A percentile compares a stretch with the other conserved stretches of the same genome.
phyloP scores from a whole-genome alignment of 2,888 invertebrate species.

The Nomada goodeniana region DNA sequence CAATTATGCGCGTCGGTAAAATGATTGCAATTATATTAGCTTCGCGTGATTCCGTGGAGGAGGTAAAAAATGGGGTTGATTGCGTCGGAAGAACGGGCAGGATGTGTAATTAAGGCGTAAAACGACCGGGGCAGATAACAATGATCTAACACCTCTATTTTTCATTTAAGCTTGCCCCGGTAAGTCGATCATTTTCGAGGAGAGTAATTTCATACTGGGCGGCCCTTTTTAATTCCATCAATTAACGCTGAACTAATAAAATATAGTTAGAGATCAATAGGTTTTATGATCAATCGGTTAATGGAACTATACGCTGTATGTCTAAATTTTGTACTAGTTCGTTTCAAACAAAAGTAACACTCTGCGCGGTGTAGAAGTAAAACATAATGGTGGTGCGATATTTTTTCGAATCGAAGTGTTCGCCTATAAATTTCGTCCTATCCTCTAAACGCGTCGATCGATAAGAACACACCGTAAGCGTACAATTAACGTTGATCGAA shows the following conservation, averaged over 20 bases:
- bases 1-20: conserved; percentile 1
- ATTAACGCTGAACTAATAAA: too few species aligned
- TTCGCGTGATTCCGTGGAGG: conserved; percentile 1
- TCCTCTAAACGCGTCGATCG: conserved; percentile 1
- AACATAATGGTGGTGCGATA: neutral
- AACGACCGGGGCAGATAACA: too few species aligned
- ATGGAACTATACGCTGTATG: too few species aligned
- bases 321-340: neutral
- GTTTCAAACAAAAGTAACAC: neutral
- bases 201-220: too few species aligned
- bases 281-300: too few species aligned
- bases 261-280: too few species aligned
- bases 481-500: conserved; percentile 30
- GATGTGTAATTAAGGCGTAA: neutral
- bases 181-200: too few species aligned
- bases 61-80: neutral
- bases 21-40: neutral
- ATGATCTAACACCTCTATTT: too few species aligned
- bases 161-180: too few species aligned
- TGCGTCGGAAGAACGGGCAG: neutral
- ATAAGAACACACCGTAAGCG: conserved; percentile 5
- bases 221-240: too few species aligned
- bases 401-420: neutral
- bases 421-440: conserved; percentile 5
- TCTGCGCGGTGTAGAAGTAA: neutral